Percentiles rank a stretch among this genome's conserved stretches.
Conservation (phyloP, 2,113 vertebrate species). For the Onychorhynchus coronatus region DNA sequence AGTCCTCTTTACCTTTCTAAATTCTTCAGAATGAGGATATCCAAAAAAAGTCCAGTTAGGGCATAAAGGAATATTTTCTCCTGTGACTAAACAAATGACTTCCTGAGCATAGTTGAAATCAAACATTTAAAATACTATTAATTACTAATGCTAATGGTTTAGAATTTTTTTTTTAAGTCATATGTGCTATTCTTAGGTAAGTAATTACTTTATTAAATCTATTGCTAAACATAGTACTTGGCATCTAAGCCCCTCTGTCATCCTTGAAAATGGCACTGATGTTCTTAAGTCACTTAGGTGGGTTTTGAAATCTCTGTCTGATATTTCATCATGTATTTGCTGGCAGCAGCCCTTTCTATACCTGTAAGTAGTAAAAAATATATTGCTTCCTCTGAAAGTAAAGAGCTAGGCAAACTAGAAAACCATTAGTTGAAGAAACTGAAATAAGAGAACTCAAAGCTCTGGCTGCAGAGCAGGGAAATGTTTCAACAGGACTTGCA, state of each 20-base stretch:
- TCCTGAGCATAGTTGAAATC: neutral
- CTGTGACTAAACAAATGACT: neutral
- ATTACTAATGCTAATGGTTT: neutral
- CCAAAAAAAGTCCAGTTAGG: neutral
- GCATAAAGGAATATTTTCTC: neutral
- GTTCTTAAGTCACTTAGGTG: neutral
- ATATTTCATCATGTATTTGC: neutral
- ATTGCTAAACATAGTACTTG: neutral
- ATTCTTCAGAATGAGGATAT: neutral
- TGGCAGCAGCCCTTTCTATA: neutral
- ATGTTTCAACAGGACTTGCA: neutral
- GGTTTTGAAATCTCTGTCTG: neutral
- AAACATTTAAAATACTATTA: slow-evolving; percentile 46
- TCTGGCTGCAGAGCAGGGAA: neutral
- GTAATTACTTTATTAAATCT: neutral
- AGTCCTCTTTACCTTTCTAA: neutral
- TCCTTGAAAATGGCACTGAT: neutral
- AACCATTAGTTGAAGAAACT: neutral
- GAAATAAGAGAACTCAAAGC: neutral
- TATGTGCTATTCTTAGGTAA: rapidly evolving
- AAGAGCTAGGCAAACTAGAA: neutral
- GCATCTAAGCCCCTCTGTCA: neutral
- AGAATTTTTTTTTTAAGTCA: neutral
- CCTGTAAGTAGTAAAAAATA: slow-evolving; percentile 7
- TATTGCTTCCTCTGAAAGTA: neutral